Base-by-base conservation (phyloP, 2,113 vertebrate genomes). In the Trematomus loennbergii region DNA sequence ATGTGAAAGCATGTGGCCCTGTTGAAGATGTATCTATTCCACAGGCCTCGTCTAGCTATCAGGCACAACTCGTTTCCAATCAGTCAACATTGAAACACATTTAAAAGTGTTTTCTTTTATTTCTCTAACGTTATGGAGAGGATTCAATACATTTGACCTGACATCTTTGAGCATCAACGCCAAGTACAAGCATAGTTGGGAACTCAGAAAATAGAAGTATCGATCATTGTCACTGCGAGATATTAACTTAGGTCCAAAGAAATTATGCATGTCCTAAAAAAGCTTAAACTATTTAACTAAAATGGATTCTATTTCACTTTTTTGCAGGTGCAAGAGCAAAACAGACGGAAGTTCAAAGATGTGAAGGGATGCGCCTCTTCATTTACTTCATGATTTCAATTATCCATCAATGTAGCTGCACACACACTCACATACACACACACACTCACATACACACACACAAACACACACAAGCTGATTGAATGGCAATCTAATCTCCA, bases 401-500 rank as follows among this genome's bases (percentile, higher is more conserved):
- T 36, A 62, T 36, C 36, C 10, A 63, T 9, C 17, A 69, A 16
- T 20, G 12, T 16, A 40, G 17, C 1, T 0, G 18, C 4, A 46
- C 67, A 69, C 66, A 49, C 62, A 49, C 29, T 25, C 58, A 40
- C 25, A 66, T 25, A 59, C 36, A 36, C 64, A 36, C 40, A 49
- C 59, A 63, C 66, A 57, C 66, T 45, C 65, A 58, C 58, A 55
- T 18, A 63, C 63, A 33, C 43, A 55, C 45, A 18, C 9, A 43
- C 10, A 36, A 16, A 50, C 46, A 12, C 29, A n/a, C 49, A 58
- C 65, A 43, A 18, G 58, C 52, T 62, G 7, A 57, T 2, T 49
- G 50, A 61, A 68, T 57, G 4, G 18, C 65, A 69, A 69, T 71
- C 45, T 50, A 22, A 71, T 64, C 59, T 50, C n/a, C 52, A 63